Base-by-base conservation (phyloP, 2,797 vertebrate species). In the Bovichtus diacanthus region DNA sequence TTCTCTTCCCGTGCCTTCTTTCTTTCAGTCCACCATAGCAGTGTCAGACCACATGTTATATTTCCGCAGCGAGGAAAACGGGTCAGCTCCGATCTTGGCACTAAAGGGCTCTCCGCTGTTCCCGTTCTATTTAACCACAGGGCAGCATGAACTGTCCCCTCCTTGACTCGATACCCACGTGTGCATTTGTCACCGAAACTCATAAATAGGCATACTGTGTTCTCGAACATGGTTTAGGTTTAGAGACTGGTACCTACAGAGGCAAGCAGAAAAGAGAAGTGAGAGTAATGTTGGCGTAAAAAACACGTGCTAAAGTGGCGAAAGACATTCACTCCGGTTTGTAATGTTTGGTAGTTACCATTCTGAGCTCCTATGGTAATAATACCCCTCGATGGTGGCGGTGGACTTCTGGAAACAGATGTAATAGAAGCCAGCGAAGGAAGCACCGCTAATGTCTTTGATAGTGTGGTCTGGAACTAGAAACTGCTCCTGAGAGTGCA, bases 401-500 rank as follows among this genome's bases (percentile, higher is more conserved):
- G 97, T 98, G 59, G 98, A 99, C 93, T 99, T 99, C 95, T 99
- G 98, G 94, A 99, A 99, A 93, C 98, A 99, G 94, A 99, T 99
- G 95, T 99, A 99, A 93, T 99, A 99, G 95, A 99, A 99, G 76
- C 98, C 98, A 21, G 98, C 98, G 74, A 99, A 99, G 89, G 98
- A 99, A 91, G 98, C 98, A 10, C 98, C 98, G 0, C 98, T 99
- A 92, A 99, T 99, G 93, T 99, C 98, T 91, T 96, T 99, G 93
- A 99, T 99, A 2, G 98, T 99, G 94, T 99, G 98, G 92, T 99
- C 98, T 10, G 98, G 98, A 74, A 99, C 98, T 39, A 99, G 91
- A 89, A 99, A 99, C 94, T 99, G 98, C 77, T 99, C 98, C 98
- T 99, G 91, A 27, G 3, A 21, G 50, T 2, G 19, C 25, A 47